Evolutionary conservation across 2,888 invertebrate species (phyloP).

Genomic region (Diarsia mendica): DNA sequence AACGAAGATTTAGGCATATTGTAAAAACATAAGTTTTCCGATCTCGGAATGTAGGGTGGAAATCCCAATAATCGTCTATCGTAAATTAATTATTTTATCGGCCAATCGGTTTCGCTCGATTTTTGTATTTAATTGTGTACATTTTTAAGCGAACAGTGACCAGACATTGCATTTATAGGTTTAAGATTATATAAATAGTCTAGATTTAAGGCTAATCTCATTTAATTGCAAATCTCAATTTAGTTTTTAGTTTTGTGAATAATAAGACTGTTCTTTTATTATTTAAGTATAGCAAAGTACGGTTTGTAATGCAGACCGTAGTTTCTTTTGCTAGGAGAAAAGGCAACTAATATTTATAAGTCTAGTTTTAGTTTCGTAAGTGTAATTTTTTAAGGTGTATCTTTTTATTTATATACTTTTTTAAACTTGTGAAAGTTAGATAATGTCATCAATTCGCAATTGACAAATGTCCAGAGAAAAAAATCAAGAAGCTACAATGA

Average conservation of each 20-base stretch:
- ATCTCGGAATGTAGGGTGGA: conserved; percentile 34
- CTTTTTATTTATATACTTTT: conserved; percentile 25
- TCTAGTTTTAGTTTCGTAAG: conserved; percentile 27
- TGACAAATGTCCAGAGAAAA: neutral
- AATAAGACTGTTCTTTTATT: conserved; percentile 59
- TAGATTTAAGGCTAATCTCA: conserved; percentile 48
- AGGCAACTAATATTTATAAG: conserved; percentile 29
- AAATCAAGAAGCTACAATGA: neutral
- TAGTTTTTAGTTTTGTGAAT: conserved; percentile 51
- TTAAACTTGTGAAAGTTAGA: neutral
- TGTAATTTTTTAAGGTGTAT: conserved; percentile 20
- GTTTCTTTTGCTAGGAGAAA: conserved; percentile 21
- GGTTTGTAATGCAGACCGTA: conserved; percentile 18
- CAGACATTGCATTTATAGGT: conserved; percentile 87
- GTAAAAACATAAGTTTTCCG: conserved; percentile 25
- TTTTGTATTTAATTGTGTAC: conserved; percentile 75
- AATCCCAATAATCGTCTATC: conserved; percentile 34
- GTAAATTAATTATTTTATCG: conserved; percentile 34
- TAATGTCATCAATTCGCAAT: neutral
- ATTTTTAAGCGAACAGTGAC: conserved; percentile 80
- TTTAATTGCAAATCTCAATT: conserved; percentile 56
- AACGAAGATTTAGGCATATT: conserved; percentile 32
- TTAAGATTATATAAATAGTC: conserved; percentile 48
- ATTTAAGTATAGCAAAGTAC: conserved; percentile 11
- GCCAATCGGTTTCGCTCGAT: conserved; percentile 45